Evolutionary conservation across 2,888 invertebrate species (phyloP).

Genomic region (Lochmaea capreae): DNA sequence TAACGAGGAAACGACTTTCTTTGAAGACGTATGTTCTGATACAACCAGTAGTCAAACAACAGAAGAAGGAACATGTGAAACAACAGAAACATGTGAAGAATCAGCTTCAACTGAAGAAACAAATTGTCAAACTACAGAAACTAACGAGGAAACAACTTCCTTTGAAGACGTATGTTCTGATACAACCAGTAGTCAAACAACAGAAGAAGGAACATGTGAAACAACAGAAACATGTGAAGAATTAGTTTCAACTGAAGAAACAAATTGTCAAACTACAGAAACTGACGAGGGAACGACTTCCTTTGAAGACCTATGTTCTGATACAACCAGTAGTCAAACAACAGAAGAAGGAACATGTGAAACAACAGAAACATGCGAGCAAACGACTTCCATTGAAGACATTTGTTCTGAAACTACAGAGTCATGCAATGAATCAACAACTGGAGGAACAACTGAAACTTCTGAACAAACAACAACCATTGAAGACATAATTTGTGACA

Average conservation of each 20-base stretch:
- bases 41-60: no score
- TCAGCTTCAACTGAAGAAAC: not conserved
- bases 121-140: not conserved
- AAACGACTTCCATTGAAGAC: no score
- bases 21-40: no score
- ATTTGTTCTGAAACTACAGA: not conserved
- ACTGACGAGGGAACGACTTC: not conserved
- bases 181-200: no score
- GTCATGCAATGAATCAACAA: not conserved
- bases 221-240: not conserved
- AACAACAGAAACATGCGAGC: not conserved
- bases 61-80: no score
- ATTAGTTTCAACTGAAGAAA: not conserved
- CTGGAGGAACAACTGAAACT: not conserved
- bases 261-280: not conserved
- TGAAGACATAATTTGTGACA: not conserved
- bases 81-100: not conserved
- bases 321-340: not conserved
- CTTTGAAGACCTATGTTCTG: no score
- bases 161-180: no score
- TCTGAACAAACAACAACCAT: not conserved
- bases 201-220: not conserved
- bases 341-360: not conserved
- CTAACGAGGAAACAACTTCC: not conserved
- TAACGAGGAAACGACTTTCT: not conserved